Base-by-base conservation (phyloP, 2,888 invertebrate genomes). In the Eremobia ochroleuca region DNA sequence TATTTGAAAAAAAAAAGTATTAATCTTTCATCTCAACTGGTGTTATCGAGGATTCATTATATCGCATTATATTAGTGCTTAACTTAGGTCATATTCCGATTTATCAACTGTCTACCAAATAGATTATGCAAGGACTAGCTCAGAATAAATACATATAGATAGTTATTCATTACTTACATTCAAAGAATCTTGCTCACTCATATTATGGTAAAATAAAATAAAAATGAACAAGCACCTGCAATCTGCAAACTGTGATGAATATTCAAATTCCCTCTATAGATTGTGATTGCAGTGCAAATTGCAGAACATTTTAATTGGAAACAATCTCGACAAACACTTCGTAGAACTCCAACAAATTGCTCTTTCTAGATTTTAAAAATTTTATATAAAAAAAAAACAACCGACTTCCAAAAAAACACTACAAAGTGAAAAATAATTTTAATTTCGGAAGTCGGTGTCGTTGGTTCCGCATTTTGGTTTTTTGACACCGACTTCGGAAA, bases 231-330 rank as follows among this genome's bases (percentile, higher is more conserved):
- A 73, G 8, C 46, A 46, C 55, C 28, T 34, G 28, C 52, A 73
- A 79, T 52, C 49, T 43, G 18, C 25, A 28, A 43, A 80, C 15
- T 49, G 43, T n/a, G 18, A 73, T 66, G 43, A 79, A 80, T 79
- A 79, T 79, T 73, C 52, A 74, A 73, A 76, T 49, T 76, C 67
- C 28, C 49, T 52, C 58, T 46, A 76, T 64, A 58, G 52, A 59
- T 43, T 59, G 68, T 68, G 81, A 81, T 76, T 58, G 76, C 75
- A 55, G 40, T 43, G 58, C 58, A 59, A 64, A 64, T 81, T 65
- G 68, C 81, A 59, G 13, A 75, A 74, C 8, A 52, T 79, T 68
- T 81, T 81, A 81, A 81, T 79, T 79, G 68, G 74, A 64, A 68
- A 64, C 68, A 81, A 52, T 43, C 81, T 80, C 34, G 28, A 31